A percentile compares a stretch with the other conserved stretches of the same genome.
Evolutionary conservation across 2,888 invertebrate genomes (phyloP).

Genomic region (Heliconius aoede): DNA sequence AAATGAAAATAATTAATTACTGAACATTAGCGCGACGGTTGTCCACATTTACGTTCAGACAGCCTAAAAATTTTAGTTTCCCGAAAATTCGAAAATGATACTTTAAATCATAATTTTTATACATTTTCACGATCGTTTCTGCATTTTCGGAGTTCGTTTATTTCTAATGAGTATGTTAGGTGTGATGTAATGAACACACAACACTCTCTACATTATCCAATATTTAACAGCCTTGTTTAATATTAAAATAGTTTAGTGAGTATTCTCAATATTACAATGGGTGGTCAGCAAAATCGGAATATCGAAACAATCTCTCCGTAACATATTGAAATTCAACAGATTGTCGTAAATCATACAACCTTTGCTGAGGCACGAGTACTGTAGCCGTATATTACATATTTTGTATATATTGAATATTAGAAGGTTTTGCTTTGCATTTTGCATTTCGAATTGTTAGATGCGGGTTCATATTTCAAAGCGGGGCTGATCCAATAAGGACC

Average conservation of each 20-base stretch:
- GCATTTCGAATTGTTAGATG: background rate
- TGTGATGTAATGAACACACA: background rate
- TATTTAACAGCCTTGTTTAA: background rate
- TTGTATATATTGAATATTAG: background rate
- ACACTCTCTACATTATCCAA: background rate
- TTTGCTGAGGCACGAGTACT: slow-evolving; percentile 6
- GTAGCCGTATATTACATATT: background rate
- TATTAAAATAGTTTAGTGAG: background rate
- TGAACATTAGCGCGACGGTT: too few species aligned
- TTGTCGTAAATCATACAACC: slow-evolving; percentile 22
- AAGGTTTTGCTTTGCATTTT: background rate
- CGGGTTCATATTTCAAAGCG: background rate
- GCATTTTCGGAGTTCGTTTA: too few species aligned
- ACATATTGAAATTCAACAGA: slow-evolving; percentile 25
- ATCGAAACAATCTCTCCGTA: slow-evolving; percentile 10
- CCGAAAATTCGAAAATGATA: too few species aligned
- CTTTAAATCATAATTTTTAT: too few species aligned
- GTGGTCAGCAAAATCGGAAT: slow-evolving; percentile 13
- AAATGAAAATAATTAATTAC: background rate
- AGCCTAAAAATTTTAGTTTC: too few species aligned
- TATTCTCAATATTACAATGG: slow-evolving; percentile 10
- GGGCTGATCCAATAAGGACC: too few species aligned
- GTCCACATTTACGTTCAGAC: too few species aligned
- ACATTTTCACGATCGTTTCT: too few species aligned
- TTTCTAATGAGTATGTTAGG: too few species aligned